Percentiles rank a stretch among this genome's conserved stretches.
phyloP scores from a whole-genome alignment of 2,113 vertebrate genomes.

The Accipiter cooperii region DNA sequence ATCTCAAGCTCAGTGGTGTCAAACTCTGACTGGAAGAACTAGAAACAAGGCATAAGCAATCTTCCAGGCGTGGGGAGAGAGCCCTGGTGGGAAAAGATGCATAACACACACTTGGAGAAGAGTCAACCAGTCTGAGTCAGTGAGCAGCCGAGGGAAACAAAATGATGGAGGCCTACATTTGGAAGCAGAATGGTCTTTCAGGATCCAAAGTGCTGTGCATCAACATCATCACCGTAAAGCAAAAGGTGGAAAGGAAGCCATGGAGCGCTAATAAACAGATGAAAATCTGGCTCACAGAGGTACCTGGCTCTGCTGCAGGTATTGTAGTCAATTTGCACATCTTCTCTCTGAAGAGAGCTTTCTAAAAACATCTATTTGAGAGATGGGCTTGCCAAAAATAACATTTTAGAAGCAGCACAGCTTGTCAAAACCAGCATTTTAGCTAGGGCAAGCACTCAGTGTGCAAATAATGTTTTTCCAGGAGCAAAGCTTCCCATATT shows the following conservation, averaged over 20 bases:
- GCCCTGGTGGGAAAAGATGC: neutral
- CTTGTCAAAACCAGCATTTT: slow-evolving; percentile 68
- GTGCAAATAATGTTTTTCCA: slow-evolving; percentile 66
- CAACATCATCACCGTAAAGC: slow-evolving; percentile 58
- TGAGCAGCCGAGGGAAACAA: neutral
- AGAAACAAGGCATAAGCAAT: neutral
- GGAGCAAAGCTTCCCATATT: slow-evolving; percentile 26
- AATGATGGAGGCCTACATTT: neutral
- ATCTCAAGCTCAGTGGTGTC: neutral
- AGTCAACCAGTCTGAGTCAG: neutral
- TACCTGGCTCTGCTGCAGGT: slow-evolving; percentile 64
- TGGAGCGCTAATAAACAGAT: slow-evolving; percentile 58
- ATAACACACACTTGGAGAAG: neutral
- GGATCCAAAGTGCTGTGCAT: slow-evolving; percentile 33
- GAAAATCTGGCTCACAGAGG: slow-evolving; percentile 53
- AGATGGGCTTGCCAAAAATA: slow-evolving; percentile 59
- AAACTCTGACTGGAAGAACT: neutral
- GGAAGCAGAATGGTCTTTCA: slow-evolving; percentile 25
- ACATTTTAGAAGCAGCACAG: slow-evolving; percentile 67
- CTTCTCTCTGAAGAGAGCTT: slow-evolving; percentile 50
- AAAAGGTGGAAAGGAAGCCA: slow-evolving; percentile 25
- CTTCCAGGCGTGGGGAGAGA: neutral
- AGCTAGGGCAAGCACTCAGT: slow-evolving; percentile 5
- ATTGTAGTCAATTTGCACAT: slow-evolving; percentile 67
- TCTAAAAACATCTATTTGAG: slow-evolving; percentile 31